Percentiles rank a stretch among this genome's conserved stretches.
Conservation (phyloP, 2,797 vertebrate genomes). For the Otolemur crassicaudatus region DNA sequence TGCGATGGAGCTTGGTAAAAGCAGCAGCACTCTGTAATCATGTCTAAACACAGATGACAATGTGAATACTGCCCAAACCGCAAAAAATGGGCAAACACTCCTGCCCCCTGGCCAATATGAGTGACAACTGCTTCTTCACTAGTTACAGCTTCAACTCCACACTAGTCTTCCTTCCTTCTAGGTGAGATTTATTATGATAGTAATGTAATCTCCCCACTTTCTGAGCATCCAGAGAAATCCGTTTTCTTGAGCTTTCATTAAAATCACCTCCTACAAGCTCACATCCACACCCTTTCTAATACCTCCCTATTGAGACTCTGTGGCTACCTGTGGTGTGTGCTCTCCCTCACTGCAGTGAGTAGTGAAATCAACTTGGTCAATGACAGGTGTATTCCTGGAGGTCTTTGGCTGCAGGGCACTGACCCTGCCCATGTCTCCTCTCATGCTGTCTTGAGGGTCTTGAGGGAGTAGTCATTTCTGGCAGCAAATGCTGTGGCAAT, state of each 20-base stretch:
- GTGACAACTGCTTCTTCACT: neutral
- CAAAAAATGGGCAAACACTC: neutral
- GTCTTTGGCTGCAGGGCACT: neutral
- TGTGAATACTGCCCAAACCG: neutral
- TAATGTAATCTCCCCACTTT: neutral
- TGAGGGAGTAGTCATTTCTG: neutral
- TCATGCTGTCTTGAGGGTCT: neutral
- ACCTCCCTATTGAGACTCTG: rapidly evolving
- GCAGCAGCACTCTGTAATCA: neutral
- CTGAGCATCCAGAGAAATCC: neutral
- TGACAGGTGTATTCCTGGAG: neutral
- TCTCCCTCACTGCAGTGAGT: no score
- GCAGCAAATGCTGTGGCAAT: neutral
- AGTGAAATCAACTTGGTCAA: no score
- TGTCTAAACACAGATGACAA: neutral
- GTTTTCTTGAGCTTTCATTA: neutral
- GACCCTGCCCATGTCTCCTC: neutral
- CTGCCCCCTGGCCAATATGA: neutral
- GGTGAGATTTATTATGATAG: neutral
- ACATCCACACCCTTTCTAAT: neutral
- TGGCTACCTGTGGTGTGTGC: neutral
- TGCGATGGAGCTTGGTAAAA: rapidly evolving
- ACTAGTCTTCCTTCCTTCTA: neutral
- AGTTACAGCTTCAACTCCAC: neutral
- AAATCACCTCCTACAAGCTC: neutral